phyloP scores from a whole-genome alignment of 2,797 vertebrate species.

The Miichthys miiuy region DNA sequence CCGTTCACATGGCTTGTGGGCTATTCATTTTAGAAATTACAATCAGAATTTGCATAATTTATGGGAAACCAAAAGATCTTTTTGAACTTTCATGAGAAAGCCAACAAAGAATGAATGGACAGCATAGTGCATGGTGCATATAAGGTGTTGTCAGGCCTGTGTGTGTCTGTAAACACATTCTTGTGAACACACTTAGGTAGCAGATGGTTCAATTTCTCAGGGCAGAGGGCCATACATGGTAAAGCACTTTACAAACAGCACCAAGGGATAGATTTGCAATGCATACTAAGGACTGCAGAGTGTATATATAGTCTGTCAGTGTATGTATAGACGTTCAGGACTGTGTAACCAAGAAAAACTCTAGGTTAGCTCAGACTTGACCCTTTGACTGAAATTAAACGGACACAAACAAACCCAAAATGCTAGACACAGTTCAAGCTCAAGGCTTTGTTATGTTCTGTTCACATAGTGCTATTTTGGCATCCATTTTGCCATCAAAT shows the following conservation, averaged over 20 bases:
- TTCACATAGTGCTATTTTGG: neutral
- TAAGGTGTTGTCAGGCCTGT: constrained; percentile 16
- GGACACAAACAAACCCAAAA: constrained; percentile 10
- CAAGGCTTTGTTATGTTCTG: constrained; percentile 8
- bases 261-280: constrained; percentile 23
- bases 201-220: constrained; percentile 54
- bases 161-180: constrained; percentile 45
- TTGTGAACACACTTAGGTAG: constrained; percentile 43
- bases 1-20: neutral
- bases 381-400: neutral
- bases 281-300: constrained; percentile 22
- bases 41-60: neutral
- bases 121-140: neutral
- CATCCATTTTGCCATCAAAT: constrained; percentile 5
- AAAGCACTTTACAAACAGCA: constrained; percentile 35
- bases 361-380: neutral
- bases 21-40: neutral
- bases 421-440: neutral
- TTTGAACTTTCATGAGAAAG: neutral
- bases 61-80: neutral
- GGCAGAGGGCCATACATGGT: constrained; percentile 57
- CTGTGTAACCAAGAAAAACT: neutral
- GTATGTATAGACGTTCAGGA: constrained; percentile 7
- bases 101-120: too few species aligned
- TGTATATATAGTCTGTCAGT: constrained; percentile 11